These are phyloP conservation scores for Hypena proboscidalis DNA, from an alignment of 2,888 invertebrate species.

Conservation along the genomic window DNA sequence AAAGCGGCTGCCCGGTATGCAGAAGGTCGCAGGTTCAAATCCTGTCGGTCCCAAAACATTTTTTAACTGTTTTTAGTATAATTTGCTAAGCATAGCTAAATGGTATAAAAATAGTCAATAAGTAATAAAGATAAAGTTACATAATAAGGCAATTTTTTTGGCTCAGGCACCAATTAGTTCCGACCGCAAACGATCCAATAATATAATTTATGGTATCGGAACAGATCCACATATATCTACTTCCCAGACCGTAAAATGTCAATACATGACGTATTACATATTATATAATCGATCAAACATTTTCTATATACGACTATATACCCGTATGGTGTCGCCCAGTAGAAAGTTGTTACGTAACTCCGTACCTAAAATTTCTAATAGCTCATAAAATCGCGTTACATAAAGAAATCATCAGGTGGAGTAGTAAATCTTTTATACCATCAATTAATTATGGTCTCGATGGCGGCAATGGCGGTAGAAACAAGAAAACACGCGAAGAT, in stretches of 20 bases:
- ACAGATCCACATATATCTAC: neutral
- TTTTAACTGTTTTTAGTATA: no score
- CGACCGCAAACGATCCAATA: neutral
- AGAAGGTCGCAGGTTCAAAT: no score
- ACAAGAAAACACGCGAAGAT: conserved; percentile 19
- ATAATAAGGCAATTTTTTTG: no score
- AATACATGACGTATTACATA: conserved; percentile 37
- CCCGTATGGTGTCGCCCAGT: conserved; percentile 41
- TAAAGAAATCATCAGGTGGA: conserved; percentile 49
- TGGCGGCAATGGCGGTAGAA: conserved; percentile 21
- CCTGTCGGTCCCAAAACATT: no score
- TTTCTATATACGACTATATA: conserved; percentile 39
- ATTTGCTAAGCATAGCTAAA: no score
- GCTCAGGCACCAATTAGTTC: neutral
- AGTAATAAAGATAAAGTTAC: no score
- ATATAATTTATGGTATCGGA: neutral
- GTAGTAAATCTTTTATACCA: conserved; percentile 41
- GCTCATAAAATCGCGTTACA: conserved; percentile 52
- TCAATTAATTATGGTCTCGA: conserved; percentile 43
- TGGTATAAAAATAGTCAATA: no score
- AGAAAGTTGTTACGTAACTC: conserved; percentile 59
- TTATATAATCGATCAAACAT: conserved; percentile 46
- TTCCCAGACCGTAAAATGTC: conserved; percentile 16
- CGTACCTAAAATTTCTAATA: conserved; percentile 56
- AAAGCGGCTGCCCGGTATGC: no score